phyloP scores from a whole-genome alignment of 2,113 vertebrate genomes.

The Misgurnus mizolepis region DNA sequence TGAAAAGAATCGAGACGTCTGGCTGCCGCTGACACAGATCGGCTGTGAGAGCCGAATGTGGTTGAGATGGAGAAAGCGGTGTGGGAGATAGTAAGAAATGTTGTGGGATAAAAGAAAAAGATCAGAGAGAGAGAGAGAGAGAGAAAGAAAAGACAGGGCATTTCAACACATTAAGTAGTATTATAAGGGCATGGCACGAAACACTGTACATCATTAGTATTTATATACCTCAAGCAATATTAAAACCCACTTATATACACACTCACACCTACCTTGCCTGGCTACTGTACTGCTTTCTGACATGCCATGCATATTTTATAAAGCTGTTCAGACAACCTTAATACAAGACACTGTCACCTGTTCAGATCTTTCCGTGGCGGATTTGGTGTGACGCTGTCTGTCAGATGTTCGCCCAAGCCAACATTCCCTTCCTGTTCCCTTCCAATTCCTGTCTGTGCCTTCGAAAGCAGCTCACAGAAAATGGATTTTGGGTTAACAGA shows the following conservation, averaged over 20 bases:
- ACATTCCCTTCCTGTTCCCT: slow-evolving; percentile 1
- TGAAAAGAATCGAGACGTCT: slow-evolving; percentile 13
- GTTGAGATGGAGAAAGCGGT: background rate
- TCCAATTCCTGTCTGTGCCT: background rate
- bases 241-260: background rate
- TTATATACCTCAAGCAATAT: slow-evolving; percentile 18
- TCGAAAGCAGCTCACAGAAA: background rate
- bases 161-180: slow-evolving; percentile 27
- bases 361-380: slow-evolving; percentile 55
- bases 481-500: slow-evolving; percentile 26
- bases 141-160: background rate
- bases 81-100: background rate
- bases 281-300: slow-evolving; percentile 42
- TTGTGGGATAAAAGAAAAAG: background rate
- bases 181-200: slow-evolving; percentile 38
- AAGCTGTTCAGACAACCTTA: slow-evolving; percentile 62
- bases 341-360: slow-evolving; percentile 64
- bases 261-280: slow-evolving; percentile 36
- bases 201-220: slow-evolving; percentile 28
- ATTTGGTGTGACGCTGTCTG: slow-evolving; percentile 59
- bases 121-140: background rate
- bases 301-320: slow-evolving; percentile 66
- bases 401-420: slow-evolving; percentile 5
- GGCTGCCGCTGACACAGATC: background rate
- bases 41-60: background rate